Evolutionary conservation across 2,888 invertebrate genomes (phyloP).

Genomic region (Neelides folsomi): DNA sequence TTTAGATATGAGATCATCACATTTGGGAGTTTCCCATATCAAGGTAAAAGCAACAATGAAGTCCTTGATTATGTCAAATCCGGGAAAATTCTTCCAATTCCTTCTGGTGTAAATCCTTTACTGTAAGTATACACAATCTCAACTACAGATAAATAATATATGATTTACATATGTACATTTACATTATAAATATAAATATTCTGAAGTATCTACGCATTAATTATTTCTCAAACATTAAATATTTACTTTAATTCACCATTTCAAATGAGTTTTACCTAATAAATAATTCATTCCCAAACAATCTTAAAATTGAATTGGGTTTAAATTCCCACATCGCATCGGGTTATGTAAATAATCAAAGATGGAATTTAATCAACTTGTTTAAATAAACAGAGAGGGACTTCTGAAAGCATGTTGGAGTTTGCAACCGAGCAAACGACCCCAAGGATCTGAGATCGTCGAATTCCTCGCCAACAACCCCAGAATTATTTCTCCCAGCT

Average conservation of each 20-base stretch:
- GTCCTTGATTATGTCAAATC: constrained; percentile 66
- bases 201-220: constrained; percentile 8
- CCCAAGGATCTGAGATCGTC: constrained; percentile 63
- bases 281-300: too few species aligned
- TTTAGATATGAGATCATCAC: constrained; percentile 56
- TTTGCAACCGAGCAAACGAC: constrained; percentile 53
- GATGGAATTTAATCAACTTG: neutral
- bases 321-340: neutral
- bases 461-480: constrained; percentile 66
- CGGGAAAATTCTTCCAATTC: constrained; percentile 59
- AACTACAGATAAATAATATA: neutral
- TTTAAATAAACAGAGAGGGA: constrained; percentile 45
- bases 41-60: constrained; percentile 70
- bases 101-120: constrained; percentile 61
- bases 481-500: constrained; percentile 59
- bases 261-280: too few species aligned
- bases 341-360: too few species aligned
- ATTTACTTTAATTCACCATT: neutral
- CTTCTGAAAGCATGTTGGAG: constrained; percentile 71
- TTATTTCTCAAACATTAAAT: constrained; percentile 13
- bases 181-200: neutral
- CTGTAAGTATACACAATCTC: constrained; percentile 64
- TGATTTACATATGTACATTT: constrained; percentile 6
- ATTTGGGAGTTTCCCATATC: constrained; percentile 81
- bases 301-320: too few species aligned